A percentile compares a stretch with the other conserved stretches of the same genome.
Conservation (phyloP, 2,113 vertebrate species). For the Rhea pennata region DNA sequence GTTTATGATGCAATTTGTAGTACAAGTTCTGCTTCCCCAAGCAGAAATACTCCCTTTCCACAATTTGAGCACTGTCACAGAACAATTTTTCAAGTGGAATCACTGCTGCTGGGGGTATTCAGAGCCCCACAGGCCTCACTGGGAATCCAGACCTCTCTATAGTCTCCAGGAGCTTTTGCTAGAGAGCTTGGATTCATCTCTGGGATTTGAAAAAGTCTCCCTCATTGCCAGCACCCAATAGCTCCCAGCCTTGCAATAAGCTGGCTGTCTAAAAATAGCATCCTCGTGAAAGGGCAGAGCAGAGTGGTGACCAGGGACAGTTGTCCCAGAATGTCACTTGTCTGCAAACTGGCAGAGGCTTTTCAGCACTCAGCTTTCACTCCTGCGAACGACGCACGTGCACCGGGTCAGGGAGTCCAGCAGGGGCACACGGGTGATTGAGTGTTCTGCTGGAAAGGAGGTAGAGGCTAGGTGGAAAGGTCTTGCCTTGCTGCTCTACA, state of each 20-base stretch:
- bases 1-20: constrained; percentile 12
- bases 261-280: not conserved
- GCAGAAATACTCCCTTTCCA: constrained; percentile 21
- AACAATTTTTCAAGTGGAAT: not conserved
- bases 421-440: not conserved
- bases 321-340: not conserved
- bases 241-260: not conserved
- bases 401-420: not conserved
- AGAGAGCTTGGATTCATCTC: not conserved
- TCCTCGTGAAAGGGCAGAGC: not conserved
- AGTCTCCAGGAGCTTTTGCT: not conserved
- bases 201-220: not conserved
- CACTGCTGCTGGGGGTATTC: not conserved
- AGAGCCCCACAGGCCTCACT: not conserved
- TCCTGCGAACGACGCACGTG: accelerated
- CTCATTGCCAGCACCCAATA: not conserved
- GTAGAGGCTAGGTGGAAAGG: not conserved
- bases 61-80: not conserved
- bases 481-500: not conserved
- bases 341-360: not conserved
- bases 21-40: constrained; percentile 19
- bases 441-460: not conserved
- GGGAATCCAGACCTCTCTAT: not conserved
- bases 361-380: not conserved
- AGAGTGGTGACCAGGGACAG: accelerated